Evolutionary conservation across 2,113 vertebrate genomes (phyloP).

Genomic region (Protobothrops mucrosquamatus): DNA sequence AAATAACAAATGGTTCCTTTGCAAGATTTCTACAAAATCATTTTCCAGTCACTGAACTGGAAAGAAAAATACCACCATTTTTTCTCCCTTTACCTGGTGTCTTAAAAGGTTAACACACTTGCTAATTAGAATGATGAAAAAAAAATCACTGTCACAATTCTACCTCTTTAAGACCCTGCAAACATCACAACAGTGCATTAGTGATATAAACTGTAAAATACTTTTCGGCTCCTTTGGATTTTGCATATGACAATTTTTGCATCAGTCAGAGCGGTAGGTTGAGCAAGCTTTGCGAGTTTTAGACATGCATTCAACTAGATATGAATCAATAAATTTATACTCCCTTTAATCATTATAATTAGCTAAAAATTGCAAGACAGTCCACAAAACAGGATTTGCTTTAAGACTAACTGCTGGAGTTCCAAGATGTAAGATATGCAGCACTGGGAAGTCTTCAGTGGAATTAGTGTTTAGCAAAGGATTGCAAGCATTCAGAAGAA

Average conservation of each 20-base stretch:
- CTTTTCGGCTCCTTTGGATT: conserved; percentile 85
- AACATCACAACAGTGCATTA: conserved; percentile 83
- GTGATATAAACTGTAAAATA: conserved; percentile 84
- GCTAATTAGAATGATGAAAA: conserved; percentile 57
- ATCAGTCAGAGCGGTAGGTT: conserved; percentile 92
- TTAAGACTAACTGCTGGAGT: conserved; percentile 80
- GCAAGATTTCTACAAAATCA: conserved; percentile 43
- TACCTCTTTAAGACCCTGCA: conserved; percentile 69
- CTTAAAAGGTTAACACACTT: conserved; percentile 61
- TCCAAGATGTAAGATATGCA: conserved; percentile 84
- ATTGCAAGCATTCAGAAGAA: conserved; percentile 80
- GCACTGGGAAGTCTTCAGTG: conserved; percentile 77
- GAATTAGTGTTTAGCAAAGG: conserved; percentile 82
- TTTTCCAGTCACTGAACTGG: conserved; percentile 51
- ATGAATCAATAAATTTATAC: conserved; percentile 83
- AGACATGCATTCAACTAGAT: conserved; percentile 94
- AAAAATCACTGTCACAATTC: conserved; percentile 62
- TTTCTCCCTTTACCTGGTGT: conserved; percentile 63
- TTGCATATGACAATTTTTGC: conserved; percentile 89
- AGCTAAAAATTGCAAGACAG: conserved; percentile 93
- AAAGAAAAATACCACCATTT: conserved; percentile 58
- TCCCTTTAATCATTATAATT: conserved; percentile 87
- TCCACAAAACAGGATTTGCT: conserved; percentile 87
- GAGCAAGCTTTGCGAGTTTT: conserved; percentile 88
- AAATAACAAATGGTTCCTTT: conserved; percentile 34